Base-by-base conservation (phyloP, 2,113 vertebrate species). In the Acanthochromis polyacanthus region DNA sequence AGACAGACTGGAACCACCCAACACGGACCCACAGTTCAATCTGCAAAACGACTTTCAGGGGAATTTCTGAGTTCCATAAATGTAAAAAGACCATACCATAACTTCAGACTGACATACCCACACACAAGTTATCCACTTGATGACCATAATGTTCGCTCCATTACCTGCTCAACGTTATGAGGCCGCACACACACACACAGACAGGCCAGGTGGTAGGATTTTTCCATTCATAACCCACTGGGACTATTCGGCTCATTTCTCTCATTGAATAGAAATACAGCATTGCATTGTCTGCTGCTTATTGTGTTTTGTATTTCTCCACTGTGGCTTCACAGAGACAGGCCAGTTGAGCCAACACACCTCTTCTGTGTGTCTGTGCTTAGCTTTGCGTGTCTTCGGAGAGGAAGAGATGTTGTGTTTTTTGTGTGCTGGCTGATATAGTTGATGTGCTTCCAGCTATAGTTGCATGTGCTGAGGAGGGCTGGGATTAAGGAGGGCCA, bases 301-400 rank as follows among this genome's bases (percentile, higher is more conserved):
- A 83, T 81, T 83, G 61, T 81, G 69, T 71, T 62, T 78, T 82
- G 78, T 81, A 22, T 81, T 86, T 59, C 57, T 74, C 68, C 66
- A 58, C 32, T 25, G 64, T 73, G 45, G 63, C 52, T 62, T 84
- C 45, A 19, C 40, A 56, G 62, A 63, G 65, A 60, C 65, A 19
- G 57, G 61, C 73, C 80, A 58, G 72, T 63, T 62, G 78, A 52
- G 40, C 48, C 63, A 55, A 46, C 80, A 71, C 60, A 52, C 28
- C 11, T 11, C 50, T 56, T 30, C 30, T 36, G 22, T 67, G 53
- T 78, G 65, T 52, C 51, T 32, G 23, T 72, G 70, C 71, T 69
- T 67, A 77, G 84, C 75, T 71, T 52, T 74, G 75, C 38, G 23
- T 84, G 65, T 87, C 62, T 76, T 76, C 84, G n/a, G 52, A 32